Conservation (phyloP, 2,113 vertebrate genomes). For the Abramis brama region DNA sequence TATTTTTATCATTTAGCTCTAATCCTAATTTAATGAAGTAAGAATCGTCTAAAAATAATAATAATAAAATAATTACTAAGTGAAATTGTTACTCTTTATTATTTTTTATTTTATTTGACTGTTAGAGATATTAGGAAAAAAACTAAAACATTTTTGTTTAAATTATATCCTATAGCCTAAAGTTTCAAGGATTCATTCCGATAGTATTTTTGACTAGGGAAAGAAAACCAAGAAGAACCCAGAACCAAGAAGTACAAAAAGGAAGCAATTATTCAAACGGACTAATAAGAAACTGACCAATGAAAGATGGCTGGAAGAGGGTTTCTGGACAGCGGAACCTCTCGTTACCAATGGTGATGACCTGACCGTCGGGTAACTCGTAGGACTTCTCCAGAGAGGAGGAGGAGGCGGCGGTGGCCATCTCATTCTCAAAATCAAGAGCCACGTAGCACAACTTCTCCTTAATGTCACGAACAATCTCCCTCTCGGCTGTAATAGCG, state of each 20-base stretch:
- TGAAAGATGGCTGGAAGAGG: conserved; percentile 91
- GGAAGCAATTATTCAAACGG: background rate
- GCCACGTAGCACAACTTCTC: conserved; percentile 91
- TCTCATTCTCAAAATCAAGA: conserved; percentile 91
- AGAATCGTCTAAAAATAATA: background rate
- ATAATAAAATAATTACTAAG: background rate
- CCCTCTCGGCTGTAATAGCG: conserved; percentile 80
- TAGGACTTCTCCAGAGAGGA: conserved; percentile 92
- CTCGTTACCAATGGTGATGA: conserved; percentile 91
- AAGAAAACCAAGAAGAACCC: background rate
- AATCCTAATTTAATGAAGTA: background rate
- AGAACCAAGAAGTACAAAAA: background rate
- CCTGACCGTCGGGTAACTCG: conserved; percentile 88
- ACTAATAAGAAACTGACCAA: conserved; percentile 70
- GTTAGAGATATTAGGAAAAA: too few relatives aligned
- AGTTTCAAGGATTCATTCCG: background rate
- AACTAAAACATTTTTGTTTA: background rate
- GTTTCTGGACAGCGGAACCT: conserved; percentile 91
- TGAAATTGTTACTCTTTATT: background rate
- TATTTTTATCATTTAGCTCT: background rate
- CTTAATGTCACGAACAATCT: conserved; percentile 92
- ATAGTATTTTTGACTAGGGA: background rate
- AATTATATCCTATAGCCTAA: background rate
- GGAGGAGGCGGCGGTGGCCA: conserved; percentile 89
- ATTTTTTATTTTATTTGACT: background rate